phyloP scores from a whole-genome alignment of 2,113 vertebrate genomes.

The Sylvia atricapilla region DNA sequence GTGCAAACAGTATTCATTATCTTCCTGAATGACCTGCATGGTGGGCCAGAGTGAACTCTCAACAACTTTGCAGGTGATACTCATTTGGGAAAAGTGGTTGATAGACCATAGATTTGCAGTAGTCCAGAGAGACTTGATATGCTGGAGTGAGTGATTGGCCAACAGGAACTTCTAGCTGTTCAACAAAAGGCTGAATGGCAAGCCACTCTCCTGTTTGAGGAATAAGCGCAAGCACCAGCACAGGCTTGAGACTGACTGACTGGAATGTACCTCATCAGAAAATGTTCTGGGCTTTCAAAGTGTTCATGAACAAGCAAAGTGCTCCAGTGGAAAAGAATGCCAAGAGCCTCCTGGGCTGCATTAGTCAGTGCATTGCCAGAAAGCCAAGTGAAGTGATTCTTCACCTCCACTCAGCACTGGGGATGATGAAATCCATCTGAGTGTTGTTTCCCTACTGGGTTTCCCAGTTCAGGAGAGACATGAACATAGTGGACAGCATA shows the following conservation, averaged over 20 bases:
- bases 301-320: background rate
- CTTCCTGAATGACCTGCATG: background rate
- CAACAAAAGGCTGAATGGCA: background rate
- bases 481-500: background rate
- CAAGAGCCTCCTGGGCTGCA: background rate
- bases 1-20: background rate
- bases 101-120: background rate
- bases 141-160: background rate
- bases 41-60: background rate
- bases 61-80: background rate
- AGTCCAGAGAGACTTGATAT: background rate
- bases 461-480: background rate
- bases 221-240: background rate
- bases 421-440: background rate
- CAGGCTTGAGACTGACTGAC: background rate
- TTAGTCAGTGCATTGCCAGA: rapidly evolving
- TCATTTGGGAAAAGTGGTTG: background rate
- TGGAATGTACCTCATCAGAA: background rate
- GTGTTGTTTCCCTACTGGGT: no score
- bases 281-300: background rate
- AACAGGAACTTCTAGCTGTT: background rate
- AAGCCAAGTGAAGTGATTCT: background rate
- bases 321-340: background rate
- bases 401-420: rapidly evolving
- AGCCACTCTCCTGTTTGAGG: background rate